Evolutionary conservation across 1,140 invertebrate genomes (phyloP), one percentile per base, ranked within the genome.

Genomic region (Cotesia typhae): DNA sequence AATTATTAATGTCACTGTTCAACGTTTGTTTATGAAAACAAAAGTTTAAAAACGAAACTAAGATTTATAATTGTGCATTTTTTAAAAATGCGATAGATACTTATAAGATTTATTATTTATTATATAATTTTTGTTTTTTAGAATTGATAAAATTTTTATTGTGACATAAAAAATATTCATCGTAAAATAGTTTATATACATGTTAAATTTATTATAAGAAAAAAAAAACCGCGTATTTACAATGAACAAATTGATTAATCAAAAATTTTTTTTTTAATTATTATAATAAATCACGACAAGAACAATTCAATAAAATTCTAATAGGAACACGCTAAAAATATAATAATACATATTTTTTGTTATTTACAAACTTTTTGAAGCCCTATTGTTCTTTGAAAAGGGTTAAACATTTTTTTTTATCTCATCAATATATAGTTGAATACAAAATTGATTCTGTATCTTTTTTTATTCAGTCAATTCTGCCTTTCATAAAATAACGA

Each of bases 301-400:
- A 55, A 55, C 53, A 65, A 20, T 52, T 52, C 7, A 66, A 66
- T 52, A 57, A 57, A 72, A 72, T 12, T 12, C 52, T 71, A 14
- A 71, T 72, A 72, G 47, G 20, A 59, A 67, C 64, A 60, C 52
- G 64, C 52, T 35, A 35, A 67, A 67, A 28, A 38, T 59, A 65
- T 52, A 67, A 65, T 47, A 71, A 72, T 67, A 72, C 55, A 72
- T 55, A n/a, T 72, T 17, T 67, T 67, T 28, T 64, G 28, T 69
- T 72, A 72, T 72, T 67, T 66, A 72, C 63, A 67, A 67, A 67
- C 5, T 61, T 47, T 38, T 41, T 59, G 20, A 47, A 53, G 52
- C 51, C 70, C 70, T 51, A 71, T 71, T 71, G 70, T 65, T 71
- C 70, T 71, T 66, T 52, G 1, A 65, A 36, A 65, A 55, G 70